phyloP scores from a whole-genome alignment of 2,113 vertebrate species.

The Silurus meridionalis region DNA sequence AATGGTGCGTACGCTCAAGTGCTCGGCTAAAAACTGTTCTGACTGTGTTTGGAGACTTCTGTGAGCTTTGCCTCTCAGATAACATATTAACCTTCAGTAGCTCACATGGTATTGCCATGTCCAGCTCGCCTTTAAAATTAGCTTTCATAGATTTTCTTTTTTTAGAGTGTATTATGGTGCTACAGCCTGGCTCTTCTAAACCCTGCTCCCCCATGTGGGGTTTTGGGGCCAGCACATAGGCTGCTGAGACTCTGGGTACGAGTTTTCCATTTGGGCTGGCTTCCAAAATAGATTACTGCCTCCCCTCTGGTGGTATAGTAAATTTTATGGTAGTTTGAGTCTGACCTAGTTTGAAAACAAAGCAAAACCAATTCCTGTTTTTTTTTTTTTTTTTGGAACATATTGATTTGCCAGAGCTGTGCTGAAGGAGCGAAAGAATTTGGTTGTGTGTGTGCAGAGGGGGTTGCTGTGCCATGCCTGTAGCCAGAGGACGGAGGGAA shows the following conservation, averaged over 20 bases:
- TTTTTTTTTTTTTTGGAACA: slow-evolving; percentile 60
- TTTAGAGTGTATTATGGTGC: slow-evolving; percentile 33
- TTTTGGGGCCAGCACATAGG: slow-evolving; percentile 36
- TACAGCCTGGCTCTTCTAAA: slow-evolving; percentile 27
- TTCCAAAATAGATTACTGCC: slow-evolving; percentile 49
- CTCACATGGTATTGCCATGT: slow-evolving; percentile 46
- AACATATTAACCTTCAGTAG: slow-evolving; percentile 43
- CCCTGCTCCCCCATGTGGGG: not conserved
- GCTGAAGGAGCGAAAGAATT: slow-evolving; percentile 57
- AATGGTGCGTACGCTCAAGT: slow-evolving; percentile 6
- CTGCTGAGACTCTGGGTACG: slow-evolving; percentile 41
- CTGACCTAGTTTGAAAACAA: slow-evolving; percentile 64
- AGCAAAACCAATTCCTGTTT: slow-evolving; percentile 63
- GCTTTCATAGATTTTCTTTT: slow-evolving; percentile 37
- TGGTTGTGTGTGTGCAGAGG: slow-evolving; percentile 50
- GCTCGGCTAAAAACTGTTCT: not conserved
- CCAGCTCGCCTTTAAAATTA: slow-evolving; percentile 35
- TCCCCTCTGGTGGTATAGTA: slow-evolving; percentile 49
- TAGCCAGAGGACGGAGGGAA: slow-evolving; percentile 37
- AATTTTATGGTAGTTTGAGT: slow-evolving; percentile 64
- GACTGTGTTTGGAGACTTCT: slow-evolving; percentile 20
- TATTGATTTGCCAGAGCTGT: slow-evolving; percentile 65
- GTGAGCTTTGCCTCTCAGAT: slow-evolving; percentile 38
- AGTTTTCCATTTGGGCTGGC: slow-evolving; percentile 52
- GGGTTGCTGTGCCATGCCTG: slow-evolving; percentile 26